These are phyloP conservation scores for Mungos mungo DNA, from an alignment of 2,113 vertebrate genomes.

Conservation along the genomic window DNA sequence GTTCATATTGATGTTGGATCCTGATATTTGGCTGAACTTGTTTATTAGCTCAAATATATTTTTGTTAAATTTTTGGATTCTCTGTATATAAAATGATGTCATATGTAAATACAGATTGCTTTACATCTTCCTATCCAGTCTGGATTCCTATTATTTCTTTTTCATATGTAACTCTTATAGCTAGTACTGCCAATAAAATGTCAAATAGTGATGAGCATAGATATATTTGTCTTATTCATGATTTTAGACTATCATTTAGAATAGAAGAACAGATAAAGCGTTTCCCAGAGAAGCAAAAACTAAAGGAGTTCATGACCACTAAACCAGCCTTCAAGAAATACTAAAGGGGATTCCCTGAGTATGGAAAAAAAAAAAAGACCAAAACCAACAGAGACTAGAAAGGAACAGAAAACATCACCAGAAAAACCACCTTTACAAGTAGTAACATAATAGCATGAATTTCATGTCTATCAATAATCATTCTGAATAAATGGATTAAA, in stretches of 20 bases:
- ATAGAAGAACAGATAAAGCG: no score
- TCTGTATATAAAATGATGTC: background rate
- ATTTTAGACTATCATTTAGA: background rate
- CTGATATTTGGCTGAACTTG: background rate
- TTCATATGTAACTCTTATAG: background rate
- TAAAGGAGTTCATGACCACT: no score
- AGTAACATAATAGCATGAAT: no score
- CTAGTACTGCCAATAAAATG: background rate
- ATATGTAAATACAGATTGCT: background rate
- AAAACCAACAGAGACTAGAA: no score
- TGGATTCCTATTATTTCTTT: background rate
- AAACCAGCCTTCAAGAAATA: no score
- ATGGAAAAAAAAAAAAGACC: no score
- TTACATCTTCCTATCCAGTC: background rate
- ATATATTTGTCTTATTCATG: background rate
- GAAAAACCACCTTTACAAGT: no score
- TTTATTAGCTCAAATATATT: background rate
- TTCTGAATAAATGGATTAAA: no score
- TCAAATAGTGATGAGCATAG: background rate
- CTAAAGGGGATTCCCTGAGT: no score
- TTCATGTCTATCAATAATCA: no score
- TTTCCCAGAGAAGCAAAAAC: no score
- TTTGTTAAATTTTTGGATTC: background rate
- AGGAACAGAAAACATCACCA: no score
- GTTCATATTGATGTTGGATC: background rate